These are phyloP conservation scores for Philaethria dido DNA, from an alignment of 2,888 invertebrate species.

Conservation along the genomic window DNA sequence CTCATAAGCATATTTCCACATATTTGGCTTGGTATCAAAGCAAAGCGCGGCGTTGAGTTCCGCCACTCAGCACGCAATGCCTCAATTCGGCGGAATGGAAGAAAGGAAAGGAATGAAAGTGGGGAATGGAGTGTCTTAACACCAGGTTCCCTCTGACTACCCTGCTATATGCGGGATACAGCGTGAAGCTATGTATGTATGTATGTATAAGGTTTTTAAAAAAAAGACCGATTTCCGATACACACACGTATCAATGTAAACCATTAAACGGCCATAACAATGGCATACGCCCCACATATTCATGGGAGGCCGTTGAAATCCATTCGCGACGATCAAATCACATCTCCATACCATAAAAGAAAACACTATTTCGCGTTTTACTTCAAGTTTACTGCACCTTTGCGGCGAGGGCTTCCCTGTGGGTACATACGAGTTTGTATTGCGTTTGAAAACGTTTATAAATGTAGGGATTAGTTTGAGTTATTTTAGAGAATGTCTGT, in stretches of 20 bases:
- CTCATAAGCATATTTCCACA: no score
- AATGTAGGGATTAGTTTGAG: background rate
- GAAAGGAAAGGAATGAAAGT: no score
- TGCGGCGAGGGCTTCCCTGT: slow-evolving; percentile 51
- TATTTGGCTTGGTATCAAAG: no score
- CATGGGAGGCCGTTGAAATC: slow-evolving; percentile 53
- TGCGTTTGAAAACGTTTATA: slow-evolving; percentile 26
- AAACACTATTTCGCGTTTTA: slow-evolving; percentile 62
- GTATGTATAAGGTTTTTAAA: no score
- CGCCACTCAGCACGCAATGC: no score
- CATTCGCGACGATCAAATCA: slow-evolving; percentile 60
- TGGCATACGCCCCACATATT: slow-evolving; percentile 43
- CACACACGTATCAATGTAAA: slow-evolving; percentile 15
- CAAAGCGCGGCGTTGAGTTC: no score
- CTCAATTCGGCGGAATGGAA: no score
- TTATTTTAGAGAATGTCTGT: no score
- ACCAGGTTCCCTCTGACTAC: no score
- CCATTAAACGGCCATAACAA: slow-evolving; percentile 34
- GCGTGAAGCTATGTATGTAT: no score
- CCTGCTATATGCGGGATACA: no score
- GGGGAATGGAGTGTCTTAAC: no score
- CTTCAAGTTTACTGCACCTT: slow-evolving; percentile 68
- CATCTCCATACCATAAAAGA: slow-evolving; percentile 62
- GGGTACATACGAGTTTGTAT: slow-evolving; percentile 47
- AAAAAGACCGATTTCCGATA: background rate